phyloP scores from a whole-genome alignment of 2,888 invertebrate species.

The Ischnura elegans region DNA sequence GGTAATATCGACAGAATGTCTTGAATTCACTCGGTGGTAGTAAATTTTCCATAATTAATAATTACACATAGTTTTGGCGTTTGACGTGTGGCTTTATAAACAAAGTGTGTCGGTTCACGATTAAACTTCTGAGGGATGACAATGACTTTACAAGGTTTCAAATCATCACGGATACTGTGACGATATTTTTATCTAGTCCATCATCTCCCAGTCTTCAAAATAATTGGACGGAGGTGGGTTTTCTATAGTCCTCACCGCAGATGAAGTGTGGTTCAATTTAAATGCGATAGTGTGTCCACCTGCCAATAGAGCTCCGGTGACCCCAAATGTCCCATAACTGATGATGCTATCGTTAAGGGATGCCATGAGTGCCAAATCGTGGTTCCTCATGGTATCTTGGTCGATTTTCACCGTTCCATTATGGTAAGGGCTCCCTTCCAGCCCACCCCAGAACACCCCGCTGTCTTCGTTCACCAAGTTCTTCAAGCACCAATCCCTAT shows the following conservation, averaged over 20 bases:
- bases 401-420: no score
- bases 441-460: constrained; percentile 33
- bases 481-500: neutral
- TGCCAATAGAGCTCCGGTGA: neutral
- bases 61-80: no score
- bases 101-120: no score
- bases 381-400: neutral
- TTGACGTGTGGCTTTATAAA: no score
- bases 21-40: no score
- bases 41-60: no score
- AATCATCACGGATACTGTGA: no score
- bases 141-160: no score
- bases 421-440: neutral
- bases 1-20: no score
- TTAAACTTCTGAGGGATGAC: no score
- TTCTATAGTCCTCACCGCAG: no score
- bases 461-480: neutral
- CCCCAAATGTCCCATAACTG: neutral
- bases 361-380: constrained; percentile 20
- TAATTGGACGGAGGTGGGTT: neutral
- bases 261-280: neutral
- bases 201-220: neutral
- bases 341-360: neutral
- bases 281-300: constrained; percentile 21
- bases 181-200: no score